Evolutionary conservation across 2,888 invertebrate genomes (phyloP), one percentile per base, ranked within the genome.

Genomic region (Drosophila ezoana): DNA sequence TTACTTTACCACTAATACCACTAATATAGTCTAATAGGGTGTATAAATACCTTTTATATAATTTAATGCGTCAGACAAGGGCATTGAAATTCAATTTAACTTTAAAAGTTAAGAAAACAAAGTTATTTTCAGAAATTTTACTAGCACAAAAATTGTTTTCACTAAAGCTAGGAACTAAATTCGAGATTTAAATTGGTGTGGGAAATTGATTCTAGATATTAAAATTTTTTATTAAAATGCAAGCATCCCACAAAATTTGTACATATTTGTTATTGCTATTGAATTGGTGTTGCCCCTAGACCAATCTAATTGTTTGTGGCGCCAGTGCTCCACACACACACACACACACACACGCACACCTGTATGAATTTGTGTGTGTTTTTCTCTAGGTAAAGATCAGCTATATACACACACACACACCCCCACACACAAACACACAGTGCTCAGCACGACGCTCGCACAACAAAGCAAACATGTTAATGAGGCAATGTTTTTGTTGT

Each of bases 401-500:
- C 35, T 20, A 43, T 51, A 35, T 8, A 37, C 45, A 58, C 53
- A 60, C 35, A 52, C 44, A 56, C 56, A 23, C 28, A 35, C 54
- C 62, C 57, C 28, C 40, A 43, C 56, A 23, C 41, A 16, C 20
- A 67, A 61, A 54, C 74, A 57, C 51, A 58, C 47, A 40, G 20
- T 58, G 33, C 18, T 0, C 47, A 57, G 60, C 53, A 61, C 32
- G 49, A 54, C 52, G 40, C 60, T 70, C 47, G 62, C 60, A 70
- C 48, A 76, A 78, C 75, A 76, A 78, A 67, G 76, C 76, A 76
- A 76, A 78, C 72, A 78, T 78, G 80, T 66, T 78, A 79, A 79
- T 79, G 76, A 78, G 72, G 47, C 67, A 54, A 28, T 28, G 48
- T 37, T 68, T 43, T 56, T 47, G 33, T 38, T 63, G 37, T 56